A percentile compares a stretch with the other conserved stretches of the same genome.
Conservation (phyloP, 2,113 vertebrate species). For the Sterrhoptilus dennistouni region DNA sequence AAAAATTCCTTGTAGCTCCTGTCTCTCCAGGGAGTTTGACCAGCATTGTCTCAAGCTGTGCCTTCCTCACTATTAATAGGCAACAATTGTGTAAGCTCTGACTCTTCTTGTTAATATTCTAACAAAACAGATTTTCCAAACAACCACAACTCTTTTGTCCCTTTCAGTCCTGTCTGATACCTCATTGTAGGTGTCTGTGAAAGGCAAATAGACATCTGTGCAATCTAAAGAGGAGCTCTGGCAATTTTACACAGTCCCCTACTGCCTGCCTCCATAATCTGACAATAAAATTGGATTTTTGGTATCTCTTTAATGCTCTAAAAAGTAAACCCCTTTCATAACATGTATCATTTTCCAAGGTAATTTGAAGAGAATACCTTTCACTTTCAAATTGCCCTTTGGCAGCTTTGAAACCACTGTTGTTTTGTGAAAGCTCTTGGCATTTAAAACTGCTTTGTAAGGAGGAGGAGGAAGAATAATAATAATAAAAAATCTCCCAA, state of each 20-base stretch:
- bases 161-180: not conserved
- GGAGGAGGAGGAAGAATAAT: not conserved
- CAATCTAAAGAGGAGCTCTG: not conserved
- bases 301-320: conserved; percentile 16
- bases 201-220: not conserved
- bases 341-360: conserved; percentile 1
- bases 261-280: not conserved
- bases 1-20: not conserved
- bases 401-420: not conserved
- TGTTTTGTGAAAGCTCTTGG: conserved; percentile 30
- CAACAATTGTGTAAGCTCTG: not conserved
- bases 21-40: not conserved
- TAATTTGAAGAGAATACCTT: conserved; percentile 51
- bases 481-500: not conserved
- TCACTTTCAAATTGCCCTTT: conserved; percentile 44
- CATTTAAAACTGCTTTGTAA: conserved; percentile 40
- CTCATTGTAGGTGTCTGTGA: not conserved
- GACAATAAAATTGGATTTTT: conserved; percentile 40
- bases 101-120: not conserved
- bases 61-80: not conserved
- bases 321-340: conserved; percentile 24
- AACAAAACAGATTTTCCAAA: not conserved
- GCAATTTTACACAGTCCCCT: not conserved
- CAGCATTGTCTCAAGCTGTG: not conserved
- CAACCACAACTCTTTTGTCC: not conserved